Conservation (phyloP, 2,888 invertebrate species). For the Dilophus febrilis region DNA sequence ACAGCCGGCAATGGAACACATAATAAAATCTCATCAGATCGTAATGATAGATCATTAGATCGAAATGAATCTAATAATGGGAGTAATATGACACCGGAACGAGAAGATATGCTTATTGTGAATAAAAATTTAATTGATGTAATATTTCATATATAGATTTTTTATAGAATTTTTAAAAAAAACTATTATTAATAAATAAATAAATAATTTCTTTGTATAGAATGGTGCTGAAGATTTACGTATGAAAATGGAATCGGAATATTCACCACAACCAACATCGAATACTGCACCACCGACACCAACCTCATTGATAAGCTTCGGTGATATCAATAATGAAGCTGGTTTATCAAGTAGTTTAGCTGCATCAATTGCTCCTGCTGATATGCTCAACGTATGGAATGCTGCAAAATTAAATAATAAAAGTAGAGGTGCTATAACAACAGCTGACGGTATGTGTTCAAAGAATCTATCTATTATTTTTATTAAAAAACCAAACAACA, state of each 20-base stretch:
- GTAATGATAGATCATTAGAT: conserved; percentile 26
- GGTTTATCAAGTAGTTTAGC: conserved; percentile 26
- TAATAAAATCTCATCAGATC: conserved; percentile 11
- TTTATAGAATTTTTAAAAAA: neutral
- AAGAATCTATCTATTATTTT: too few species aligned
- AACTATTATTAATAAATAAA: neutral
- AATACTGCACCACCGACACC: conserved; percentile 37
- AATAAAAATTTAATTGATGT: conserved; percentile 29
- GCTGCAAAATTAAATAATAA: conserved; percentile 48
- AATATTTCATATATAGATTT: conserved; percentile 12
- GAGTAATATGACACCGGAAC: conserved; percentile 23
- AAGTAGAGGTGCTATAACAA: conserved; percentile 65
- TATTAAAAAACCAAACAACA: too few species aligned
- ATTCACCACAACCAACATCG: conserved; percentile 33
- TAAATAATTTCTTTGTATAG: conserved; percentile 14
- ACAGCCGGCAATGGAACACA: conserved; percentile 21
- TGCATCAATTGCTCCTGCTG: conserved; percentile 33
- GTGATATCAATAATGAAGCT: conserved; percentile 16
- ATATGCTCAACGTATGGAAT: conserved; percentile 41
- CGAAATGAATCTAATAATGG: conserved; percentile 20
- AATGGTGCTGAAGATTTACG: conserved; percentile 49
- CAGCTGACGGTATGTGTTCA: conserved; percentile 54
- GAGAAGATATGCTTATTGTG: conserved; percentile 27
- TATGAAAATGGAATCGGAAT: conserved; percentile 50
- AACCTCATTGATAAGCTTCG: conserved; percentile 30